Evolutionary conservation across 2,113 vertebrate species (phyloP).

Genomic region (Dicerorhinus sumatrensis): DNA sequence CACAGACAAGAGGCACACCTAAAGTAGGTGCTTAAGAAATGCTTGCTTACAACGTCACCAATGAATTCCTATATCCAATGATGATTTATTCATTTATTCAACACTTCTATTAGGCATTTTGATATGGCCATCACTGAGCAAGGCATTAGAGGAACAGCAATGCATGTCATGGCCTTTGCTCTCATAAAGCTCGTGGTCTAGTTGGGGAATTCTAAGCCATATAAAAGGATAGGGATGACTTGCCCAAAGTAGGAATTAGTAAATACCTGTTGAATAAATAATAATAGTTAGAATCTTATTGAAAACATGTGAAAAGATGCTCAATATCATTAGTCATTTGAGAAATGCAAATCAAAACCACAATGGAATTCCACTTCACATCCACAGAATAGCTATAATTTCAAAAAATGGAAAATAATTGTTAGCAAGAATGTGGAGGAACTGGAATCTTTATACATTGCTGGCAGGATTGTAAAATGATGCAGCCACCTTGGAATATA

Average conservation of each 20-base stretch:
- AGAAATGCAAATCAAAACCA: slow-evolving; percentile 19
- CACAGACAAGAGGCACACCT: neutral
- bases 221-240: neutral
- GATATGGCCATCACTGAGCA: neutral
- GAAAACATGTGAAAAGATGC: slow-evolving; percentile 42
- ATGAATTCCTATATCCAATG: neutral
- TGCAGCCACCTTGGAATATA: neutral
- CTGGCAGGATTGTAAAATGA: neutral
- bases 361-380: neutral
- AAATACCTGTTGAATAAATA: slow-evolving; percentile 31
- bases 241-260: neutral
- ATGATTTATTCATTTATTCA: neutral
- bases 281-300: neutral
- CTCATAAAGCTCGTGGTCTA: neutral
- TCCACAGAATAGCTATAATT: neutral
- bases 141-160: neutral
- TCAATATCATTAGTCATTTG: neutral
- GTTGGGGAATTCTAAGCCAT: neutral
- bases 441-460: neutral
- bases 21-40: neutral
- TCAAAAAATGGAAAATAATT: slow-evolving; percentile 28
- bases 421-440: neutral
- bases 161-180: neutral
- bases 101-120: slow-evolving; percentile 9
- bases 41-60: neutral